These are phyloP conservation scores for Apamea anceps DNA, from an alignment of 2,888 invertebrate genomes.

Conservation along the genomic window DNA sequence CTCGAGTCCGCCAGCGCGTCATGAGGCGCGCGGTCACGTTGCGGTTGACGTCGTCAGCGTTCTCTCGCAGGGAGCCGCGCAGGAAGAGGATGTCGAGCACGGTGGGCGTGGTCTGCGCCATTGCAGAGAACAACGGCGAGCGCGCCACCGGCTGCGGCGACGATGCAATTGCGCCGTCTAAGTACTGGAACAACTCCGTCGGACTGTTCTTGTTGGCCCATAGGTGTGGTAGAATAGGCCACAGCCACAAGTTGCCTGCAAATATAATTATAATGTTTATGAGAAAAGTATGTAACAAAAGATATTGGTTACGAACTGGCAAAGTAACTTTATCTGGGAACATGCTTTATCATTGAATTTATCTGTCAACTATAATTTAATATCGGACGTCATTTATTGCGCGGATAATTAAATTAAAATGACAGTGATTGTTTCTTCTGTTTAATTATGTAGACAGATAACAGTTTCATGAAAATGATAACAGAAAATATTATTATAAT, in stretches of 20 bases:
- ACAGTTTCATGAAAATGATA: constrained; percentile 14
- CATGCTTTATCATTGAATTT: constrained; percentile 21
- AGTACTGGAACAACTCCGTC: constrained; percentile 80
- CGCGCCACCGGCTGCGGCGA: constrained; percentile 83
- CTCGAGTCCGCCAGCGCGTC: constrained; percentile 92
- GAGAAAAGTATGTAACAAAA: background rate
- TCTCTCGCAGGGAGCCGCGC: constrained; percentile 91
- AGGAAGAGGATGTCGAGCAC: constrained; percentile 91
- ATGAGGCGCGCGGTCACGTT: constrained; percentile 92
- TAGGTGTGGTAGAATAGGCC: constrained; percentile 91
- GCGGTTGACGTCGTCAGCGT: constrained; percentile 92
- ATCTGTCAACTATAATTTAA: constrained; percentile 16
- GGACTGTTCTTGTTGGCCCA: constrained; percentile 91
- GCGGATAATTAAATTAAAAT: constrained; percentile 25
- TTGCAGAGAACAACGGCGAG: constrained; percentile 91
- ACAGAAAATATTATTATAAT: background rate
- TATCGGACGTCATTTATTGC: background rate
- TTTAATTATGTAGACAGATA: constrained; percentile 5
- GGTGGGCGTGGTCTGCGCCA: constrained; percentile 94
- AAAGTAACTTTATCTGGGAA: background rate
- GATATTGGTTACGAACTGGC: background rate
- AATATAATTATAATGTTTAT: constrained; percentile 50
- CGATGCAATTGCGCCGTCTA: constrained; percentile 82
- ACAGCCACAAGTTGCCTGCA: constrained; percentile 91
- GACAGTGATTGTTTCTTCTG: background rate